A percentile compares a stretch with the other conserved stretches of the same genome.
These are phyloP conservation scores for Penaeus monodon DNA, from an alignment of 2,888 invertebrate genomes.

Conservation along the genomic window DNA sequence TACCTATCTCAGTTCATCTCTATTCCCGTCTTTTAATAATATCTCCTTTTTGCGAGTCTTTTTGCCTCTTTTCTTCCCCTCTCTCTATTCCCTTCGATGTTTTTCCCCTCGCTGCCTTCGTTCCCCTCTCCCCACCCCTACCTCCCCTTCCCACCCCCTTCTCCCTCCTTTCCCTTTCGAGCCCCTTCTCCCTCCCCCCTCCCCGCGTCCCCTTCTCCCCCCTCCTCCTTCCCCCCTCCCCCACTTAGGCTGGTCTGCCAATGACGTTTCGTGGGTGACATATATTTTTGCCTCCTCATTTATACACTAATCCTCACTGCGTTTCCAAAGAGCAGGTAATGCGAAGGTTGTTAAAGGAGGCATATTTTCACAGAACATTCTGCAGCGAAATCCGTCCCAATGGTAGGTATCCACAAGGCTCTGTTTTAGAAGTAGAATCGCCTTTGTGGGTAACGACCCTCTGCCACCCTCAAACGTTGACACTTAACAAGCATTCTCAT, in stretches of 20 bases:
- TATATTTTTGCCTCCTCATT: conserved; percentile 5
- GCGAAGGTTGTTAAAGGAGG: neutral
- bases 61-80: neutral
- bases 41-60: neutral
- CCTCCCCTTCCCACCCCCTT: neutral
- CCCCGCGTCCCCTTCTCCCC: neutral
- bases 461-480: neutral
- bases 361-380: too few species aligned
- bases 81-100: neutral
- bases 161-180: neutral
- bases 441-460: neutral
- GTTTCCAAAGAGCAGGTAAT: neutral
- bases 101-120: neutral
- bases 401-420: neutral
- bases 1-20: too few species aligned
- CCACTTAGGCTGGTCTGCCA: conserved; percentile 27
- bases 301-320: conserved; percentile 11
- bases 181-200: neutral
- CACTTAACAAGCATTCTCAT: conserved; percentile 42
- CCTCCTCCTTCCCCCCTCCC: neutral
- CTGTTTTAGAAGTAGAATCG: neutral
- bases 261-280: conserved; percentile 40
- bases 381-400: too few species aligned
- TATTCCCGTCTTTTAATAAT: too few species aligned
- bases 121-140: neutral